Conservation (phyloP, 2,113 vertebrate species). For the Perca flavescens region DNA sequence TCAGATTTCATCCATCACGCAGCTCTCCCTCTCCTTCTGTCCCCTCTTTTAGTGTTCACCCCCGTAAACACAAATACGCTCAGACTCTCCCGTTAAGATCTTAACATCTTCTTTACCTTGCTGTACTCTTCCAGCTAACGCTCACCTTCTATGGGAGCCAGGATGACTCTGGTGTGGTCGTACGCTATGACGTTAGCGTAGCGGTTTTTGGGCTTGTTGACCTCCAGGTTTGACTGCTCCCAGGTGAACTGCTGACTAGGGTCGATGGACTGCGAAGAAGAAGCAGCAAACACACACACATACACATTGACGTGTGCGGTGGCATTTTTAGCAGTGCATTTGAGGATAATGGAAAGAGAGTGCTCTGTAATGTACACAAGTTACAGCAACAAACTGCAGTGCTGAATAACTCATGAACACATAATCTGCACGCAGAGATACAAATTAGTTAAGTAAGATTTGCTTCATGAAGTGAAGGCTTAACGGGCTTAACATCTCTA, state of each 20-base stretch:
- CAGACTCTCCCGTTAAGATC: slow-evolving; percentile 46
- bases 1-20: slow-evolving; percentile 68
- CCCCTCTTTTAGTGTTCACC: not conserved
- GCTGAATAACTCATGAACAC: slow-evolving; percentile 75
- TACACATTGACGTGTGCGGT: slow-evolving; percentile 7
- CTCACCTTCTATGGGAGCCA: slow-evolving; percentile 93
- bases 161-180: slow-evolving; percentile 94
- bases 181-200: slow-evolving; percentile 98
- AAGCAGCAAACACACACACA: slow-evolving; percentile 27
- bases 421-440: slow-evolving; percentile 38
- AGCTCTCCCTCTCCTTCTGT: not conserved
- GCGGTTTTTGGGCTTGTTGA: slow-evolving; percentile 98
- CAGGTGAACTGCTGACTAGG: slow-evolving; percentile 98
- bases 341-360: slow-evolving; percentile 61
- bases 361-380: slow-evolving; percentile 46
- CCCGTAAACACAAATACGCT: slow-evolving; percentile 15
- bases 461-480: slow-evolving; percentile 52
- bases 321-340: slow-evolving; percentile 39
- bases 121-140: not conserved
- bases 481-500: slow-evolving; percentile 48
- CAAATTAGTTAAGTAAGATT: slow-evolving; percentile 59
- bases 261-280: slow-evolving; percentile 90
- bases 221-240: slow-evolving; percentile 98
- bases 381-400: slow-evolving; percentile 58
- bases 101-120: slow-evolving; percentile 14